These are phyloP conservation scores for Anthrax anthrax DNA, from an alignment of 2,888 invertebrate species.

Conservation along the genomic window DNA sequence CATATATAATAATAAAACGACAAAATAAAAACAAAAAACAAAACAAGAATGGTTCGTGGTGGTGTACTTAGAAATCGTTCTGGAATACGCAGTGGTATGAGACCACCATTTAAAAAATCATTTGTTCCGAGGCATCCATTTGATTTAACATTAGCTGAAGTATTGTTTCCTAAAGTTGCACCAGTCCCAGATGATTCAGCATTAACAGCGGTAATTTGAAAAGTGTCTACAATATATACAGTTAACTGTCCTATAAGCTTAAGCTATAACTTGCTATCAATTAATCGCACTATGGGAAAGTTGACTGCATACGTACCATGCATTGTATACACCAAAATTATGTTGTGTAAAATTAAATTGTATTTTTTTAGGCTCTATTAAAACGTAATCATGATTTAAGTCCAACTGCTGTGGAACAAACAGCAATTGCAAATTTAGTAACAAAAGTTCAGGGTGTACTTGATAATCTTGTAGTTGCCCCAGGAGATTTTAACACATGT, in stretches of 20 bases:
- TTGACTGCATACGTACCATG: too few relatives aligned
- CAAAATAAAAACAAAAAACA: background rate
- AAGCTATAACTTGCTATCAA: too few relatives aligned
- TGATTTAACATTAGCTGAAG: constrained; percentile 75
- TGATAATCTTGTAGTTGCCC: constrained; percentile 87
- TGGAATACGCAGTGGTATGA: constrained; percentile 48
- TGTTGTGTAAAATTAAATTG: background rate
- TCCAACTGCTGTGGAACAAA: constrained; percentile 80
- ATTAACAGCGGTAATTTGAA: constrained; percentile 57
- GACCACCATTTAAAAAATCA: constrained; percentile 48
- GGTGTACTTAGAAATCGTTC: constrained; percentile 49
- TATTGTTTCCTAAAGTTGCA: constrained; percentile 73
- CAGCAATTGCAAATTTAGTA: constrained; percentile 81
- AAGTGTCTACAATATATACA: too few relatives aligned
- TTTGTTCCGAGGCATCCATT: constrained; percentile 69
- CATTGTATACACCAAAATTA: too few relatives aligned
- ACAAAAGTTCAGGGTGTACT: constrained; percentile 90
- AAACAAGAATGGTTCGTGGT: constrained; percentile 52
- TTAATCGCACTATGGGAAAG: too few relatives aligned
- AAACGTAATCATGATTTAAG: constrained; percentile 87
- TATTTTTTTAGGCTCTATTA: constrained; percentile 57
- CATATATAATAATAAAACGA: too few relatives aligned
- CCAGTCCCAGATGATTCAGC: constrained; percentile 70
- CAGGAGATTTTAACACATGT: constrained; percentile 87
- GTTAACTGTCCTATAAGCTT: too few relatives aligned